Percentiles rank a stretch among this genome's conserved stretches.
Conservation (phyloP, 92 coral and sea anemone species). For the Bergia sp. region DNA sequence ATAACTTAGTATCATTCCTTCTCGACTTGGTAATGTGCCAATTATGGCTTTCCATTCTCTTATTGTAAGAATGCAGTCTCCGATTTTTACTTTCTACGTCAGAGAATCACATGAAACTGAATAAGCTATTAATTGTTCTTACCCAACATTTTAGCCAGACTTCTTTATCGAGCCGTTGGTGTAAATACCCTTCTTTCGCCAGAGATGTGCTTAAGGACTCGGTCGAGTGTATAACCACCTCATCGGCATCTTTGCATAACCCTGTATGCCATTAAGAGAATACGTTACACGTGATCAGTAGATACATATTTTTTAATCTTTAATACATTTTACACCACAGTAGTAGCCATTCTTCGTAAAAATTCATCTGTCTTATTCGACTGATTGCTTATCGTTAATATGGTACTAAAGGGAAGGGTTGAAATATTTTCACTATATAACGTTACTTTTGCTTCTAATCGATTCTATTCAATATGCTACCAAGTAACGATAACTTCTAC, state of each 20-base stretch:
- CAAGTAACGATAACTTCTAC: too few species aligned
- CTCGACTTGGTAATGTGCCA: too few species aligned
- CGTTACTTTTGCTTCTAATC: not conserved
- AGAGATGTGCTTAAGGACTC: not conserved
- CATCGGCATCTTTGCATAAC: not conserved
- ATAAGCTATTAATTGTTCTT: conserved; percentile 18
- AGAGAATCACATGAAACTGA: not conserved
- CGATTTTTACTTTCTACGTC: too few species aligned
- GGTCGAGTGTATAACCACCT: not conserved
- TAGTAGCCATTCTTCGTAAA: too few species aligned
- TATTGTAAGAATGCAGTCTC: too few species aligned
- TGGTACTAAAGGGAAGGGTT: not conserved
- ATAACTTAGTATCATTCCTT: too few species aligned
- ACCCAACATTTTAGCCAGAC: conserved; percentile 94
- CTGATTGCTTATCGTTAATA: not conserved
- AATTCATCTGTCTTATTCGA: not conserved
- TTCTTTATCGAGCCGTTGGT: conserved; percentile 72
- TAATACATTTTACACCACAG: not conserved
- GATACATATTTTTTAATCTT: not conserved
- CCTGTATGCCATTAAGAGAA: not conserved
- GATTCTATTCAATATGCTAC: not conserved
- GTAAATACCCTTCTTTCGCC: conserved; percentile 70
- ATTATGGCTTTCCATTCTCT: too few species aligned
- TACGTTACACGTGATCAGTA: not conserved
- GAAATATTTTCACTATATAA: not conserved